These are phyloP conservation scores for Platycheirus albimanus DNA, from an alignment of 2,888 invertebrate genomes.

Conservation along the genomic window DNA sequence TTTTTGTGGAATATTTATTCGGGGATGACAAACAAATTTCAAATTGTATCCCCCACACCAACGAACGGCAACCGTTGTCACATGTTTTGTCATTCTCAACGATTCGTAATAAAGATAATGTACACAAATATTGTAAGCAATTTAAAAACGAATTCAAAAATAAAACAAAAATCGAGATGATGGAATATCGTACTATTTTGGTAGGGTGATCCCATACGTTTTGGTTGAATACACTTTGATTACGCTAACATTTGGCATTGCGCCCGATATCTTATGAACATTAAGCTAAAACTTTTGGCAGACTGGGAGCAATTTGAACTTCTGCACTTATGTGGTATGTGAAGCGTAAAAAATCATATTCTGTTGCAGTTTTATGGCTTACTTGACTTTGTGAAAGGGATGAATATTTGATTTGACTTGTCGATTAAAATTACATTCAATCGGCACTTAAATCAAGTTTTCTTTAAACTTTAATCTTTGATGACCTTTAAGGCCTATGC, in stretches of 20 bases:
- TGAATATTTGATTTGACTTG: too few relatives aligned
- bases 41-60: constrained; percentile 21
- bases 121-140: constrained; percentile 20
- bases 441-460: too few relatives aligned
- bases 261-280: too few relatives aligned
- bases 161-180: constrained; percentile 37
- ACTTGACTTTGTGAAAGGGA: too few relatives aligned
- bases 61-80: constrained; percentile 54
- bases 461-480: too few relatives aligned
- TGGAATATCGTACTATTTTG: constrained; percentile 62
- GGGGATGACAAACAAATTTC: background rate
- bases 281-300: too few relatives aligned
- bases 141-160: constrained; percentile 22
- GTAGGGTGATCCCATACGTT: constrained; percentile 53
- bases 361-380: too few relatives aligned
- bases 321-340: too few relatives aligned
- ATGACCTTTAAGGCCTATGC: too few relatives aligned
- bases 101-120: constrained; percentile 22
- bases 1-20: background rate
- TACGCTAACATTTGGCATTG: constrained; percentile 26
- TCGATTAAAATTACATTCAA: too few relatives aligned
- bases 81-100: constrained; percentile 19
- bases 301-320: too few relatives aligned
- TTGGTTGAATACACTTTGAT: constrained; percentile 37
- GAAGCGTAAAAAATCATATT: too few relatives aligned